Evolutionary conservation across 2,888 invertebrate genomes (phyloP), one percentile per base, ranked within the genome.

Genomic region (Eupithecia subfuscata): DNA sequence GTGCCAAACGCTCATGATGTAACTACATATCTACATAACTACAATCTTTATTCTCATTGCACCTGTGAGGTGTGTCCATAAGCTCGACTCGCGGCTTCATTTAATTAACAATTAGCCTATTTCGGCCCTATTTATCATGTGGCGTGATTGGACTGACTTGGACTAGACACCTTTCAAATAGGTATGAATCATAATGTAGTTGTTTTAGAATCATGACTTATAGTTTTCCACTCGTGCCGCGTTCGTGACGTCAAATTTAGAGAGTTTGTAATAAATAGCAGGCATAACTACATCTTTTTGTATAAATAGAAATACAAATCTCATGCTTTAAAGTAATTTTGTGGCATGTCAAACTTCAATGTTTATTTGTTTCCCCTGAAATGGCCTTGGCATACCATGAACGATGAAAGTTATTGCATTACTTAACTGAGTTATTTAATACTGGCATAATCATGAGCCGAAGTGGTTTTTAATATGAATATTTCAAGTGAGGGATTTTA

Each of bases 41-140:
- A n/a, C n/a, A n/a, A n/a, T 80, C 71, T 76, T 79, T 74, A 74
- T 71, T 78, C 71, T 74, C 71, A 71, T 71, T 73, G 52, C 65
- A 73, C 78, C 75, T 70, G 40, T 16, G 34, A 73, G 77, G 79
- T 60, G 76, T 65, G 79, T 63, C 68, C 68, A 52, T 68, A 77
- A 52, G 70, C 70, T 68, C 40, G 56, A 63, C 71, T 12, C 70
- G 67, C 69, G 40, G 25, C 68, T 69, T 45, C 67, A 65, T 74
- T 71, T 74, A 77, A 72, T 69, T 70, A 74, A 67, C 52, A 74
- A 72, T 72, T 67, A 73, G 52, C 69, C 43, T 71, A 69, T 70
- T 76, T 71, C 52, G 40, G n/a, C 12, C 37, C 45, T 34, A 67
- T 75, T 70, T 68, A 68, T 70, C 65, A 70, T 60, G 60, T 70